phyloP scores from a whole-genome alignment of 2,888 invertebrate species.

The Eilema caniola region DNA sequence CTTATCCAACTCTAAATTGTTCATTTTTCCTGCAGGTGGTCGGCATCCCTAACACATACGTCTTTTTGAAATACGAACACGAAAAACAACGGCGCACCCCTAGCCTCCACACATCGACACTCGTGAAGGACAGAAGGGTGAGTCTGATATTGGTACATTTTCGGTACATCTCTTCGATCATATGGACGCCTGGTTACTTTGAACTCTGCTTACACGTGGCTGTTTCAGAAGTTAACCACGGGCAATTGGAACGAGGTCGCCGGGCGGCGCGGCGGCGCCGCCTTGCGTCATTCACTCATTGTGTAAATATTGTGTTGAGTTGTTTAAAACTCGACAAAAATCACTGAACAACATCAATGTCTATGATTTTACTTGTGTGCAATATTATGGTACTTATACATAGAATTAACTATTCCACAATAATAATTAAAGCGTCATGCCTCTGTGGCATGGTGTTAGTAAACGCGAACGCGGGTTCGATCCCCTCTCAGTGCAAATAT shows the following conservation, averaged over 20 bases:
- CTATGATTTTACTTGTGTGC: no score
- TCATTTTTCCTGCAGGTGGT: conserved; percentile 80
- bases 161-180: conserved; percentile 24
- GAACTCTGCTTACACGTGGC: conserved; percentile 69
- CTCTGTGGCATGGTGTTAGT: no score
- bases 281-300: conserved; percentile 17
- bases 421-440: no score
- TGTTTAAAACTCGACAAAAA: not conserved
- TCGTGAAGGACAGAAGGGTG: conserved; percentile 87
- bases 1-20: not conserved
- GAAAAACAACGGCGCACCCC: conserved; percentile 87
- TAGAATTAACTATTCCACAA: not conserved
- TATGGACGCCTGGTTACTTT: conserved; percentile 66
- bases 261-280: no score
- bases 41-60: conserved; percentile 90
- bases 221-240: conserved; percentile 34
- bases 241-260: conserved; percentile 40
- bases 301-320: conserved; percentile 2
- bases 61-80: conserved; percentile 88
- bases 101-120: conserved; percentile 79
- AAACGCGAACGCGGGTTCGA: no score
- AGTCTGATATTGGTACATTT: conserved; percentile 53
- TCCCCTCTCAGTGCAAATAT: no score
- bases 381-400: no score
- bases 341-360: not conserved